phyloP scores from a whole-genome alignment of 2,113 vertebrate species.

The Cottus gobio region DNA sequence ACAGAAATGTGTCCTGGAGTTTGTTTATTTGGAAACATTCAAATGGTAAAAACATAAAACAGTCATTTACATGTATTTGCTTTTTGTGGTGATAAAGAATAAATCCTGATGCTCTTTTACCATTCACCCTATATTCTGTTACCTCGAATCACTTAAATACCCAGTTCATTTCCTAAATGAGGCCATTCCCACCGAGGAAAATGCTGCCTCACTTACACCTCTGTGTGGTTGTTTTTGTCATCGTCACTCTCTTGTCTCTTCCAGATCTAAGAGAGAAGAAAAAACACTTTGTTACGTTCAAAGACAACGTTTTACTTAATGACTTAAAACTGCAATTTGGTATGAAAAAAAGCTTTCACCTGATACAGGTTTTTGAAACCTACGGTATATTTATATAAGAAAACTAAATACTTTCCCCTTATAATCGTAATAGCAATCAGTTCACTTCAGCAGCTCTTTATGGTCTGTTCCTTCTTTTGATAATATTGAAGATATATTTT shows the following conservation, averaged over 20 bases:
- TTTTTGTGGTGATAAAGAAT: constrained; percentile 11
- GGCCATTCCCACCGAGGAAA: neutral
- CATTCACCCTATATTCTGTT: constrained; percentile 9
- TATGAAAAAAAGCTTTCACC: neutral
- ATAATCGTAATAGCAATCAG: neutral
- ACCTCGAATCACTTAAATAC: constrained; percentile 25
- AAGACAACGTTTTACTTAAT: neutral
- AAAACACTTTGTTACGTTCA: neutral
- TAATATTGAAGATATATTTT: neutral
- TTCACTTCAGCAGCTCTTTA: neutral
- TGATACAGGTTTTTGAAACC: neutral
- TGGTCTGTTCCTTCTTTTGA: neutral
- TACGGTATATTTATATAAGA: neutral
- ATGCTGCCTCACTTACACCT: constrained; percentile 77
- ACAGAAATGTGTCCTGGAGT: constrained; percentile 18
- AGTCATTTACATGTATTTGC: constrained; percentile 44
- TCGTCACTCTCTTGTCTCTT: constrained; percentile 86
- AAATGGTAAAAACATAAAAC: constrained; percentile 57
- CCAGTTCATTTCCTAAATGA: constrained; percentile 2
- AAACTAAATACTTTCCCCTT: neutral
- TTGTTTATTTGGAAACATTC: constrained; percentile 76
- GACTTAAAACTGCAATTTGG: neutral
- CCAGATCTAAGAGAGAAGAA: constrained; percentile 88
- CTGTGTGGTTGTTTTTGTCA: constrained; percentile 87
- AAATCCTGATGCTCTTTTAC: constrained; percentile 3